Percentiles rank a stretch among this genome's conserved stretches.
These are phyloP conservation scores for Drosophila picticornis DNA, from an alignment of 2,888 invertebrate genomes.

Conservation along the genomic window DNA sequence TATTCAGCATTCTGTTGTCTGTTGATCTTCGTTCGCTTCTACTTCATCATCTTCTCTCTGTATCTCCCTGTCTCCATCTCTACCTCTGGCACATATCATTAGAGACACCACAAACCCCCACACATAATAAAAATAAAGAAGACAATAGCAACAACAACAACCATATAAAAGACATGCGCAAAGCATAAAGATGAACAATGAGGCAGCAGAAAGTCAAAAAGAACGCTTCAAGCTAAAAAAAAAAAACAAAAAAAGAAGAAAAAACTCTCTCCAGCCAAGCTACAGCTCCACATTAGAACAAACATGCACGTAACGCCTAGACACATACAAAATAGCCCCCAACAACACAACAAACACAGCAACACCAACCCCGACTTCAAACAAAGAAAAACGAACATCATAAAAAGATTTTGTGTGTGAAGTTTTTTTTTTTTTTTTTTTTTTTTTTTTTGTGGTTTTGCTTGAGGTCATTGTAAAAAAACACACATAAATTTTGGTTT, in stretches of 20 bases:
- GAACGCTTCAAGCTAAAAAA: conserved; percentile 19
- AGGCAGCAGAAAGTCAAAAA: conserved; percentile 66
- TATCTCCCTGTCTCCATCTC: conserved; percentile 16
- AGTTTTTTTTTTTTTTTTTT: conserved; percentile 7
- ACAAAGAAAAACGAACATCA: conserved; percentile 28
- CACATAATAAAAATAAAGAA: conserved; percentile 35
- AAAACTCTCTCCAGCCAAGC: neutral
- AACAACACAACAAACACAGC: conserved; percentile 16
- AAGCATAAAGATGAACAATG: conserved; percentile 74
- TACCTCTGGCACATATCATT: conserved; percentile 53
- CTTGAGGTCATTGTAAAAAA: neutral
- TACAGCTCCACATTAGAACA: conserved; percentile 41
- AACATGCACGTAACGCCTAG: conserved; percentile 54
- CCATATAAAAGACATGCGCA: conserved; percentile 52
- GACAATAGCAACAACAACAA: conserved; percentile 20
- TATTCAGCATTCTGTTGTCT: conserved; percentile 56
- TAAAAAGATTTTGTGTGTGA: conserved; percentile 20
- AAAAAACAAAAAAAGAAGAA: conserved; percentile 1
- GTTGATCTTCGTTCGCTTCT: neutral
- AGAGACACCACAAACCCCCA: conserved; percentile 52
- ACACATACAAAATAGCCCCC: conserved; percentile 25
- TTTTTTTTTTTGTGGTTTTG: conserved; percentile 9
- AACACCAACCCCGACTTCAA: conserved; percentile 9
- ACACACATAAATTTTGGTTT: conserved; percentile 8
- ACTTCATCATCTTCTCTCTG: neutral